Conservation (phyloP, 2,888 invertebrate species). For the Polydesmus complanatus region DNA sequence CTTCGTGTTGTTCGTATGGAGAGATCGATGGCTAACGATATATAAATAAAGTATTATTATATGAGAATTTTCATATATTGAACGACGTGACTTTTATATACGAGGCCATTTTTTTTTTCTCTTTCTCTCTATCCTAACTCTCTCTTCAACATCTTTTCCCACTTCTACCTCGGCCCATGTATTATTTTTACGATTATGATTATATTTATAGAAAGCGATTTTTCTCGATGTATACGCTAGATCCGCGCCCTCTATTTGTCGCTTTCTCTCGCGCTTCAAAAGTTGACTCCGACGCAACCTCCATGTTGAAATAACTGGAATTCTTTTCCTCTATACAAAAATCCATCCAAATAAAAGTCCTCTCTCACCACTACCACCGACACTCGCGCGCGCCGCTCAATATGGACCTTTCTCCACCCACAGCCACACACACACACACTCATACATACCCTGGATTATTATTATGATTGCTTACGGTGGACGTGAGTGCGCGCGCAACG, state of each 20-base stretch:
- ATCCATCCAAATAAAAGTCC: not conserved
- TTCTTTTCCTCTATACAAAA: not conserved
- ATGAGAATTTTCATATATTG: not conserved
- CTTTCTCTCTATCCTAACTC: not conserved
- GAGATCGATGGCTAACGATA: no score
- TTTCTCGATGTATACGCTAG: not conserved
- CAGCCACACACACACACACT: not conserved
- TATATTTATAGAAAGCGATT: not conserved
- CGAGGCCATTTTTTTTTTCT: not conserved
- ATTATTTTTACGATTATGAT: not conserved
- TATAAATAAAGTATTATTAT: no score
- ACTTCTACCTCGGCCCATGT: not conserved
- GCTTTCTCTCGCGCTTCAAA: not conserved
- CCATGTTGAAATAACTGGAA: not conserved
- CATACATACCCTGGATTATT: no score
- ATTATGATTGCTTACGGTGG: no score
- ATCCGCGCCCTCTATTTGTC: not conserved
- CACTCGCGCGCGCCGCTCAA: no score
- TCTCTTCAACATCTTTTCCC: not conserved
- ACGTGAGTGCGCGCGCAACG: no score
- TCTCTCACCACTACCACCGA: not conserved
- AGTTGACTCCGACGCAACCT: not conserved
- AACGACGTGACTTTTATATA: not conserved
- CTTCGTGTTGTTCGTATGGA: not conserved
- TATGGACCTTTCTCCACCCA: not conserved